phyloP scores from a whole-genome alignment of 92 coral and sea anemone genomes.

The Paragorgia papillata region DNA sequence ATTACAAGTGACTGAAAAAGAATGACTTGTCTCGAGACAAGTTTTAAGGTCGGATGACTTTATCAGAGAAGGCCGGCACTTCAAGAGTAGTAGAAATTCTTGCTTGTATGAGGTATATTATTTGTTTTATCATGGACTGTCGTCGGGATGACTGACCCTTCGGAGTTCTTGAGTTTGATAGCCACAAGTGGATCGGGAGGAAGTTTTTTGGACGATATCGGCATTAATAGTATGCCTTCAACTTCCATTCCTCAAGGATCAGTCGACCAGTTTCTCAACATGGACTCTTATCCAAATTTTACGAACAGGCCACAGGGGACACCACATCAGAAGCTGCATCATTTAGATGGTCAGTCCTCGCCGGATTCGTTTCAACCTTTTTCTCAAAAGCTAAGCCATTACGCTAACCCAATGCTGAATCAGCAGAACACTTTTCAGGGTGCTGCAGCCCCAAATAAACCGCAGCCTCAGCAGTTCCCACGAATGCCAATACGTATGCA shows the following conservation, averaged over 20 bases:
- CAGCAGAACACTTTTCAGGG: slow-evolving; percentile 30
- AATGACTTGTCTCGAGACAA: no score
- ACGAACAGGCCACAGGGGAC: slow-evolving; percentile 19
- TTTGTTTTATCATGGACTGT: slow-evolving; percentile 21
- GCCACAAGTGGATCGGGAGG: slow-evolving; percentile 28
- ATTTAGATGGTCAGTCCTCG: slow-evolving; percentile 35
- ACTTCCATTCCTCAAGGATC: slow-evolving; percentile 32
- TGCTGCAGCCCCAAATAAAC: slow-evolving; percentile 21
- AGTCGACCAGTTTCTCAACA: slow-evolving; percentile 33
- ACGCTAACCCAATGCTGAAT: slow-evolving; percentile 37
- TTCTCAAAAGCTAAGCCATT: slow-evolving; percentile 43
- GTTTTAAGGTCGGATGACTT: neutral
- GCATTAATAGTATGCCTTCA: slow-evolving; percentile 40
- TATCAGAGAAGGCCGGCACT: neutral
- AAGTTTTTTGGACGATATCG: slow-evolving; percentile 36
- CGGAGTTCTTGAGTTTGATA: slow-evolving; percentile 39
- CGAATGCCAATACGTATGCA: slow-evolving; percentile 37
- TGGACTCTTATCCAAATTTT: slow-evolving; percentile 38
- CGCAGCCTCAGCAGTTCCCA: slow-evolving; percentile 31
- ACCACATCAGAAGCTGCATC: slow-evolving; percentile 34
- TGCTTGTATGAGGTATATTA: neutral
- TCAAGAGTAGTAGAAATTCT: neutral
- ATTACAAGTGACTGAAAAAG: no score
- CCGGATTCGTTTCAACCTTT: slow-evolving; percentile 32
- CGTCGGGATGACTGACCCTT: slow-evolving; percentile 43